phyloP scores from a whole-genome alignment of 1,140 invertebrate genomes.

The Zelostemma sp. region DNA sequence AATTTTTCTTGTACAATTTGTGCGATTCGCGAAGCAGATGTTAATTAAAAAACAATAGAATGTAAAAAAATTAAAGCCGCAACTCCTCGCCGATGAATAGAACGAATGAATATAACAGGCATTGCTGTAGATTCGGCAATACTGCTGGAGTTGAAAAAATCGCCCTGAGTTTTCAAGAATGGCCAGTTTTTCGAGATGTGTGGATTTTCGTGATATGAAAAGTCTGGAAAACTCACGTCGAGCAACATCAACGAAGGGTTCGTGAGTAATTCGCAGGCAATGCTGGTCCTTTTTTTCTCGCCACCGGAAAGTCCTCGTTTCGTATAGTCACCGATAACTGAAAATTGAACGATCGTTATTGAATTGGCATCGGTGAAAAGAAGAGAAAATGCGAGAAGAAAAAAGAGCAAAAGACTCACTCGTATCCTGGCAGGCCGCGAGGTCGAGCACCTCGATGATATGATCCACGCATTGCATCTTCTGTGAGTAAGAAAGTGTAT shows the following conservation, averaged over 20 bases:
- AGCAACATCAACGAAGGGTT: constrained; percentile 88
- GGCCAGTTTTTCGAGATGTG: too few relatives aligned
- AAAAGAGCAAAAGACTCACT: constrained; percentile 69
- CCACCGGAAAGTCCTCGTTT: constrained; percentile 86
- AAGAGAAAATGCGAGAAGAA: too few relatives aligned
- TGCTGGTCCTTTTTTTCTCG: constrained; percentile 89
- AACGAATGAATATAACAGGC: too few relatives aligned
- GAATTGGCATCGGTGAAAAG: neutral
- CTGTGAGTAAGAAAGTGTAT: constrained; percentile 79
- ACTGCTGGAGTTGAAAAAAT: too few relatives aligned
- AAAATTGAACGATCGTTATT: constrained; percentile 13
- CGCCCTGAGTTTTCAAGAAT: too few relatives aligned
- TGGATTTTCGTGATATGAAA: neutral
- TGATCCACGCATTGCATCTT: constrained; percentile 86
- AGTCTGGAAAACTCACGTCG: constrained; percentile 77
- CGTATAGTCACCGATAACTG: constrained; percentile 84
- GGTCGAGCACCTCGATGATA: constrained; percentile 83
- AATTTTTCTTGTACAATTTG: too few relatives aligned
- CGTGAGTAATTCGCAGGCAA: constrained; percentile 88
- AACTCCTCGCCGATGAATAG: too few relatives aligned
- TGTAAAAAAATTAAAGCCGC: too few relatives aligned
- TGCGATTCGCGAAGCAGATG: too few relatives aligned
- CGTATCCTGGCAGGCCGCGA: constrained; percentile 83
- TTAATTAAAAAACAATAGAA: too few relatives aligned
- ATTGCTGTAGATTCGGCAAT: too few relatives aligned